Evolutionary conservation across 2,113 vertebrate species (phyloP).

Genomic region (Stercorarius parasiticus): DNA sequence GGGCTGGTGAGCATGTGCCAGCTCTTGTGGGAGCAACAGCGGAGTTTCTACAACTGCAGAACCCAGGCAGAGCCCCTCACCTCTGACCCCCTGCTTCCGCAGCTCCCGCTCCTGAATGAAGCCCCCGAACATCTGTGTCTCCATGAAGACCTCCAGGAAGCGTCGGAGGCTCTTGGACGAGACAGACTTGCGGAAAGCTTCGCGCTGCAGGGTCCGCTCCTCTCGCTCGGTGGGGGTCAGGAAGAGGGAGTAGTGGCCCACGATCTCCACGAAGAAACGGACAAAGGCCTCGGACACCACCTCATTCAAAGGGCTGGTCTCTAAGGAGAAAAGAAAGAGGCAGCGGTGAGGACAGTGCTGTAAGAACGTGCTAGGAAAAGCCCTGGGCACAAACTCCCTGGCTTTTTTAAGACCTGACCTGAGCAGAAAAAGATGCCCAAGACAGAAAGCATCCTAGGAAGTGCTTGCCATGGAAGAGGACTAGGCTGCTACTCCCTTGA

Average conservation of each 20-base stretch:
- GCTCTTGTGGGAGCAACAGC: fast-evolving
- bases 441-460: background rate
- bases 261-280: constrained; percentile 88
- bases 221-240: constrained; percentile 81
- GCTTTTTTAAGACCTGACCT: background rate
- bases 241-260: constrained; percentile 90
- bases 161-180: constrained; percentile 90
- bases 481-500: background rate
- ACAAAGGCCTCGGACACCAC: constrained; percentile 96
- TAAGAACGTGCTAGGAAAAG: background rate
- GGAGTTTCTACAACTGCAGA: background rate
- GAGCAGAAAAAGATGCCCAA: background rate
- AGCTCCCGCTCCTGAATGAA: constrained; percentile 93
- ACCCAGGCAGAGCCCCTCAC: constrained; percentile 59
- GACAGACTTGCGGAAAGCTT: constrained; percentile 91
- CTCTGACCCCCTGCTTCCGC: constrained; percentile 85
- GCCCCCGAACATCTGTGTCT: constrained; percentile 92
- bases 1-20: background rate
- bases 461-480: background rate
- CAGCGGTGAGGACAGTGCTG: background rate
- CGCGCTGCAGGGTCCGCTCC: constrained; percentile 79
- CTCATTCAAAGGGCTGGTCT: constrained; percentile 79
- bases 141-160: constrained; percentile 97
- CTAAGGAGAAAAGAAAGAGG: background rate
- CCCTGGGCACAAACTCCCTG: background rate